These are phyloP conservation scores for Seriola rivoliana DNA, from an alignment of 2,113 vertebrate species.

Conservation along the genomic window DNA sequence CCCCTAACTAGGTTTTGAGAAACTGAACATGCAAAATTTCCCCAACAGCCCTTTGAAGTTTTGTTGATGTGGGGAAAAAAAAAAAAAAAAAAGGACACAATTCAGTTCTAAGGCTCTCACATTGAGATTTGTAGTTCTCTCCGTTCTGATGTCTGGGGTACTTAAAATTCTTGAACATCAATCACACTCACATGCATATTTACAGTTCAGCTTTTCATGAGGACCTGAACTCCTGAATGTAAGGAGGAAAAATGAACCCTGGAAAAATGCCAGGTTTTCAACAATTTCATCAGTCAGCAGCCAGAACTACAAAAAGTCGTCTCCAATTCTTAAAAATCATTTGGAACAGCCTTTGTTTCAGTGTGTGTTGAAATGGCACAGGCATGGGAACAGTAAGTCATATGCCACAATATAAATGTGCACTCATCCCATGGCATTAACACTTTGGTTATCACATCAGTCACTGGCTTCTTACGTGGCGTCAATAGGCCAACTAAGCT, in stretches of 20 bases:
- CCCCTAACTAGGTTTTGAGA: slow-evolving; percentile 27
- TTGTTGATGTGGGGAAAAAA: slow-evolving; percentile 36
- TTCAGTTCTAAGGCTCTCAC: slow-evolving; percentile 40
- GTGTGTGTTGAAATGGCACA: neutral
- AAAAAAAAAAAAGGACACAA: slow-evolving; percentile 23
- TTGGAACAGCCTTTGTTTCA: neutral
- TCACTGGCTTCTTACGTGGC: slow-evolving; percentile 18
- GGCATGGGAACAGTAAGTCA: neutral
- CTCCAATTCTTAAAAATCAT: neutral
- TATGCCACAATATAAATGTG: slow-evolving; percentile 8
- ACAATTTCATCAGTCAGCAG: neutral
- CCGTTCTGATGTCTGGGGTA: slow-evolving; percentile 39
- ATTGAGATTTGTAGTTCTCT: slow-evolving; percentile 41
- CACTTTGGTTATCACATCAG: slow-evolving; percentile 32
- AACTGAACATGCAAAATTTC: slow-evolving; percentile 39
- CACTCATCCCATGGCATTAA: slow-evolving; percentile 20
- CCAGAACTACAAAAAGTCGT: neutral
- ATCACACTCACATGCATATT: slow-evolving; percentile 24
- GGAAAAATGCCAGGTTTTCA: neutral
- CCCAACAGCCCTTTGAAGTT: slow-evolving; percentile 58
- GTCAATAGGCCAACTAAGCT: slow-evolving; percentile 10
- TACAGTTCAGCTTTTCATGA: slow-evolving; percentile 32
- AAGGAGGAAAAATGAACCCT: neutral
- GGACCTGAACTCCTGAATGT: slow-evolving; percentile 1
- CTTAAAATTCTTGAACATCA: slow-evolving; percentile 56